Conservation (phyloP, 2,888 invertebrate genomes). For the Sturmia bella region DNA sequence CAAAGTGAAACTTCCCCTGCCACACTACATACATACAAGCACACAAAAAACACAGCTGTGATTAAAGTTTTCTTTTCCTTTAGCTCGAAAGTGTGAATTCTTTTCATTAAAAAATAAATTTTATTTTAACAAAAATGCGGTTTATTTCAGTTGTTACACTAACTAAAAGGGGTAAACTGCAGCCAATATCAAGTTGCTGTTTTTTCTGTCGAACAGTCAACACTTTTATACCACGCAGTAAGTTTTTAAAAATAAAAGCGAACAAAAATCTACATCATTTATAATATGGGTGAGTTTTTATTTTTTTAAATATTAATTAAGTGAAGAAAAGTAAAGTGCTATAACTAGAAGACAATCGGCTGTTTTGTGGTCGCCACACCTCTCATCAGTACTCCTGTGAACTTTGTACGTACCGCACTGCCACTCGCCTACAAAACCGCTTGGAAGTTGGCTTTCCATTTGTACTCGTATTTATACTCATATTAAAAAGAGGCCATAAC, state of each 20-base stretch:
- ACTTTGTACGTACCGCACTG: too few relatives aligned
- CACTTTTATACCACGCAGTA: not conserved
- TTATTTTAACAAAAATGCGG: constrained; percentile 24
- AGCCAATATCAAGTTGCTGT: not conserved
- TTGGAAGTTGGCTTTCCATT: too few relatives aligned
- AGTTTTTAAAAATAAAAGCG: not conserved
- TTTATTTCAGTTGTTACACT: constrained; percentile 10
- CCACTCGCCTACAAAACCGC: too few relatives aligned
- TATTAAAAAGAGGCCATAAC: too few relatives aligned
- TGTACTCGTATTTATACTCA: too few relatives aligned
- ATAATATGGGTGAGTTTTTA: too few relatives aligned
- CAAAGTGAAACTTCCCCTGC: constrained; percentile 14
- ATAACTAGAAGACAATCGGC: too few relatives aligned
- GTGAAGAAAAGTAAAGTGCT: too few relatives aligned
- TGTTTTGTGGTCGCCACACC: too few relatives aligned
- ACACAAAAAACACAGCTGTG: too few relatives aligned
- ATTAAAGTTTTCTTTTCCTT: not conserved
- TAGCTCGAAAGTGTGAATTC: constrained; percentile 57
- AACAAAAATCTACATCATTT: not conserved
- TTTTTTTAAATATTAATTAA: too few relatives aligned
- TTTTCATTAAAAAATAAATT: constrained; percentile 43
- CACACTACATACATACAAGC: not conserved
- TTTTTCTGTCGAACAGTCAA: constrained; percentile 2
- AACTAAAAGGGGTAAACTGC: constrained; percentile 28
- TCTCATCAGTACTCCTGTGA: too few relatives aligned